Conservation (phyloP, 2,113 vertebrate genomes). For the Sinocyclocheilus grahami region DNA sequence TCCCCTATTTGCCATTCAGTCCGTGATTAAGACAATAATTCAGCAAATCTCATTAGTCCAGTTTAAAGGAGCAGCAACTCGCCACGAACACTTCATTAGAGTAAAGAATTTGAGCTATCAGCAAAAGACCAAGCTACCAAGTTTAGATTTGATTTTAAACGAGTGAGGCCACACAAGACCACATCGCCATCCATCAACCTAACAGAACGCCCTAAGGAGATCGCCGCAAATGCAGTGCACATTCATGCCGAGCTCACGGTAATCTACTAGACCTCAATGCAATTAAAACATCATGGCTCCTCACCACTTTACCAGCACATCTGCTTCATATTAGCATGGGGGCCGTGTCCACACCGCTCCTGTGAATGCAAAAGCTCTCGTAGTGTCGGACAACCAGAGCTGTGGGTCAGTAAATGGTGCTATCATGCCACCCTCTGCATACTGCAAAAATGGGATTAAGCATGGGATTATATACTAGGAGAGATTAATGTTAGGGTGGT, state of each 20-base stretch:
- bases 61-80: slow-evolving; percentile 34
- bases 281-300: not conserved
- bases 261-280: not conserved
- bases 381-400: not conserved
- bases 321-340: slow-evolving; percentile 34
- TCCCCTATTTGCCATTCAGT: slow-evolving; percentile 21
- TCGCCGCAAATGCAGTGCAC: not conserved
- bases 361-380: not conserved
- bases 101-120: not conserved
- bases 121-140: slow-evolving; percentile 5
- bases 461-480: slow-evolving; percentile 47
- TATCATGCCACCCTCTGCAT: slow-evolving; percentile 31
- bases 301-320: slow-evolving; percentile 46
- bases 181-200: slow-evolving; percentile 8
- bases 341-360: not conserved
- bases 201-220: not conserved
- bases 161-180: not conserved
- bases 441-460: slow-evolving; percentile 38
- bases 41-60: slow-evolving; percentile 42
- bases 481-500: slow-evolving; percentile 43
- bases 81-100: slow-evolving; percentile 35
- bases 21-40: slow-evolving; percentile 50
- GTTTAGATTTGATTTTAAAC: slow-evolving; percentile 1
- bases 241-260: not conserved
- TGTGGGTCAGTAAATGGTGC: slow-evolving; percentile 44